phyloP scores from a whole-genome alignment of 2,113 vertebrate species.

The Psammodynastes pulverulentus region DNA sequence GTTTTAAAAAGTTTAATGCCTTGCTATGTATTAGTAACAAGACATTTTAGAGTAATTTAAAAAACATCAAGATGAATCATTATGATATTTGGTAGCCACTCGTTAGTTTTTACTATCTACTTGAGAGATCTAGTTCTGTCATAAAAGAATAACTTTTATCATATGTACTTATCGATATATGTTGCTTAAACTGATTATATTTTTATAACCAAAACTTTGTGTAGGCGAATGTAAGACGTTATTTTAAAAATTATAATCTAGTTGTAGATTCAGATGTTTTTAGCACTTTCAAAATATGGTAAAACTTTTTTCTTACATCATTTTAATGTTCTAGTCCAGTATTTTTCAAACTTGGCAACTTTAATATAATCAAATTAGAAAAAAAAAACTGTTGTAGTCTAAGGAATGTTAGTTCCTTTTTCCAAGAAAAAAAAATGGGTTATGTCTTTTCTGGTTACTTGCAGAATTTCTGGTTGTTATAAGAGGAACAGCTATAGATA shows the following conservation, averaged over 20 bases:
- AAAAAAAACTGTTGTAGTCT: background rate
- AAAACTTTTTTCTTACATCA: background rate
- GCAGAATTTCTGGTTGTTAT: background rate
- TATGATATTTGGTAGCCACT: background rate
- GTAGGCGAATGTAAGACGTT: background rate
- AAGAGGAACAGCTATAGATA: background rate
- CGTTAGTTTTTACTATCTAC: background rate
- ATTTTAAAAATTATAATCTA: background rate
- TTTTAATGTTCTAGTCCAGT: background rate
- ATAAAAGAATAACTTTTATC: background rate
- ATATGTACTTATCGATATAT: background rate
- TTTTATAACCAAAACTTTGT: background rate
- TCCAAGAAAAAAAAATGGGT: background rate
- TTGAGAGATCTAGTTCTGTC: background rate
- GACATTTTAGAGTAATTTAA: background rate
- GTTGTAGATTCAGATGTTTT: background rate
- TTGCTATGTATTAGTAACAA: background rate
- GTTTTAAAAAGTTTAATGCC: background rate
- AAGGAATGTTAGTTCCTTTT: background rate
- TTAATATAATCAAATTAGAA: background rate
- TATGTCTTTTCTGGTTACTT: background rate
- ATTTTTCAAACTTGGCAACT: background rate
- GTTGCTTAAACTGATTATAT: background rate
- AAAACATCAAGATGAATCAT: background rate
- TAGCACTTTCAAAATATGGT: background rate